Evolutionary conservation across 2,113 vertebrate species (phyloP).

Genomic region (Odocoileus virginianus): DNA sequence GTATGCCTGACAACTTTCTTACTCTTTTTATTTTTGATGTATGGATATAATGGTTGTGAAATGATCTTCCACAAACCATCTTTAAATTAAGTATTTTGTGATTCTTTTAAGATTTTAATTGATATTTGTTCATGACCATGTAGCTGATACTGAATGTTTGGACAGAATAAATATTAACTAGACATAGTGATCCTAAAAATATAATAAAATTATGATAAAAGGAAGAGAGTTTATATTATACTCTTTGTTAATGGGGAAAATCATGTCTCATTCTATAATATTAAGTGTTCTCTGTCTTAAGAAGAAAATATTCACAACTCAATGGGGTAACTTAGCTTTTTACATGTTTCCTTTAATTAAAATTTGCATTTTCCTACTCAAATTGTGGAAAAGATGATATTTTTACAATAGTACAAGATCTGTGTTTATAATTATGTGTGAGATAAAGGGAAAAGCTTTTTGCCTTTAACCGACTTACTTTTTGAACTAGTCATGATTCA

Average conservation of each 20-base stretch:
- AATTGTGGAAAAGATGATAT: neutral
- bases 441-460: neutral
- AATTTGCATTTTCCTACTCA: neutral
- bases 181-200: neutral
- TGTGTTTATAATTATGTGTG: neutral
- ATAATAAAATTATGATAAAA: neutral
- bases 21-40: neutral
- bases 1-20: neutral
- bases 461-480: neutral
- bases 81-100: slow-evolving; percentile 15
- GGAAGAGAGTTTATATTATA: neutral
- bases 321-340: neutral
- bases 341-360: neutral
- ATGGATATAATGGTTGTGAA: neutral
- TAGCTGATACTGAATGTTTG: neutral
- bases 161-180: neutral
- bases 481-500: neutral
- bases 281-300: neutral
- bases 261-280: neutral
- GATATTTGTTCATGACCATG: neutral
- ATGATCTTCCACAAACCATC: neutral
- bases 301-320: neutral
- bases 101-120: neutral
- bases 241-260: neutral
- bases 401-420: neutral